These are phyloP conservation scores for Pecten maximus DNA, from an alignment of 2,888 invertebrate genomes.

Conservation along the genomic window DNA sequence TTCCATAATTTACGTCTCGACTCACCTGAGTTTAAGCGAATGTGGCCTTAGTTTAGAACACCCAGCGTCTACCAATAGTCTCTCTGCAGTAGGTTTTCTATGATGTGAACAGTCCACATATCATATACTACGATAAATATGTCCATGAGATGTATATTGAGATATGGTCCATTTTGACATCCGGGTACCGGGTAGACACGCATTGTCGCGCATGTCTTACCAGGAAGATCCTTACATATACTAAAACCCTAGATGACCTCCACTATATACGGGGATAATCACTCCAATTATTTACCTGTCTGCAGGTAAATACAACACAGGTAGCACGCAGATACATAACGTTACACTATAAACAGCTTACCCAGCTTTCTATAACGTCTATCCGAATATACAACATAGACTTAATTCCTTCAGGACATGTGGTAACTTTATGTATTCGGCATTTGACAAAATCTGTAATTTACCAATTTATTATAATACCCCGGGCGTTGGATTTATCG, in stretches of 20 bases:
- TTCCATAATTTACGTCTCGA: too few relatives aligned
- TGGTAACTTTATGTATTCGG: not conserved
- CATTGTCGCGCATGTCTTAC: not conserved
- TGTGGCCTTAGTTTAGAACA: too few relatives aligned
- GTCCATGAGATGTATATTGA: too few relatives aligned
- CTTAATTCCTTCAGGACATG: not conserved
- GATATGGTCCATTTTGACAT: not conserved
- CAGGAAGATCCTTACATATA: not conserved
- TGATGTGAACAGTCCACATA: too few relatives aligned
- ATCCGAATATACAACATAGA: not conserved
- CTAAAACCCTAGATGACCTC: not conserved
- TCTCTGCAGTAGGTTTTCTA: too few relatives aligned
- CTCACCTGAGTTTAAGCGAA: too few relatives aligned
- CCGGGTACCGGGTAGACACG: not conserved
- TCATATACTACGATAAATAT: too few relatives aligned
- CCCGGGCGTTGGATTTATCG: not conserved
- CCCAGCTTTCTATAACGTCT: not conserved
- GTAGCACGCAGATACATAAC: not conserved
- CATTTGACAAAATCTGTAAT: not conserved
- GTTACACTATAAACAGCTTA: not conserved
- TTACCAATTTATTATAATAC: not conserved
- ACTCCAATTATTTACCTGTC: not conserved
- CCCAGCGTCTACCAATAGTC: too few relatives aligned
- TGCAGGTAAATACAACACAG: constrained; percentile 9
- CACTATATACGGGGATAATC: not conserved